These are phyloP conservation scores for Sciurus carolinensis DNA, from an alignment of 2,797 vertebrate genomes.

Conservation along the genomic window DNA sequence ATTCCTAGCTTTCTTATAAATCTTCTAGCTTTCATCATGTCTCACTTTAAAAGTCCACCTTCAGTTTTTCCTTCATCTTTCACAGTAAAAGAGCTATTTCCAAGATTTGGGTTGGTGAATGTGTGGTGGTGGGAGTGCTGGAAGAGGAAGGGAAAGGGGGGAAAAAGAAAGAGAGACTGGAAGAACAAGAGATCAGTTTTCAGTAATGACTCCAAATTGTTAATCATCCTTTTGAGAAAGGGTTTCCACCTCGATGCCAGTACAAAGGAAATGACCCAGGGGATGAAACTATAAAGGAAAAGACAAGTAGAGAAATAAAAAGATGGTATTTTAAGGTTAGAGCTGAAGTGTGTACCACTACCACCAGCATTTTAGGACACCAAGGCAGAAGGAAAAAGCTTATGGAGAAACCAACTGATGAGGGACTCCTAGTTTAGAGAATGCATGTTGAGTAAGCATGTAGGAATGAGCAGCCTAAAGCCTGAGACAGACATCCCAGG, in stretches of 20 bases:
- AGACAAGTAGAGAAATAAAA: background rate
- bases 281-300: background rate
- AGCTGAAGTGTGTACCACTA: background rate
- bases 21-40: background rate
- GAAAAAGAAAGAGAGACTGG: rapidly evolving
- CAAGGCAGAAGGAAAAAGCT: background rate
- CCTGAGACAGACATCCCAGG: background rate
- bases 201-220: background rate
- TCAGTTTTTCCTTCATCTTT: background rate
- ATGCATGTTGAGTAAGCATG: background rate
- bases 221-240: constrained; percentile 22
- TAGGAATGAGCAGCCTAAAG: background rate
- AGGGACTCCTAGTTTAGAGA: background rate
- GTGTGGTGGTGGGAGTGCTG: rapidly evolving
- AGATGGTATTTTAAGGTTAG: background rate
- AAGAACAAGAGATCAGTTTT: background rate
- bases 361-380: background rate
- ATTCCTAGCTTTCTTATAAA: background rate
- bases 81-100: background rate
- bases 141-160: no score
- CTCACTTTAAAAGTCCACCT: background rate
- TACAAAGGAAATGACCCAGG: no score
- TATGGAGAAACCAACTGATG: background rate
- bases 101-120: constrained; percentile 1
- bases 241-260: background rate